Percentiles rank a stretch among this genome's conserved stretches.
These are phyloP conservation scores for Teleopsis dalmanni DNA, from an alignment of 1,140 invertebrate species.

Conservation along the genomic window DNA sequence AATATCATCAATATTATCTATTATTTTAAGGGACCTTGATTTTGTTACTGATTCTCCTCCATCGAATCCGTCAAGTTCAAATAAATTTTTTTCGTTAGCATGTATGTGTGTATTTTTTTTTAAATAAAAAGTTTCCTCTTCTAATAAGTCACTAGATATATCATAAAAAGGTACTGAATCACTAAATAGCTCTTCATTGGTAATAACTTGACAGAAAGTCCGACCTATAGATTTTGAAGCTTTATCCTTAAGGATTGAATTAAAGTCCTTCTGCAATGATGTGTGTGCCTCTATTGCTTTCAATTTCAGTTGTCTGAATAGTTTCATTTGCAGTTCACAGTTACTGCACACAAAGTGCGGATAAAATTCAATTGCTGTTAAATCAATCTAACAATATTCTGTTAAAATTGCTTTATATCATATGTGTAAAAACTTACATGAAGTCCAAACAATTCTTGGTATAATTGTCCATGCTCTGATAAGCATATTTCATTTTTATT, in stretches of 20 bases:
- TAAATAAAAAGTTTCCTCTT: background rate
- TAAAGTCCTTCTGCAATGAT: slow-evolving; percentile 3
- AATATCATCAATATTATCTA: background rate
- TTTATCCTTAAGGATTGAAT: background rate
- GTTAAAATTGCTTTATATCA: too few species aligned
- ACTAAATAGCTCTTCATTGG: background rate
- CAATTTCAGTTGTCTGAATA: slow-evolving; percentile 6
- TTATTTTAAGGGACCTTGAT: background rate
- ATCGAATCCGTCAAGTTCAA: too few species aligned
- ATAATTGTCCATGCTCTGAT: too few species aligned
- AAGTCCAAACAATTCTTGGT: too few species aligned
- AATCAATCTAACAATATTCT: slow-evolving; percentile 8
- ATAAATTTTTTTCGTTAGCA: too few species aligned
- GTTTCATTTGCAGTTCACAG: slow-evolving; percentile 14
- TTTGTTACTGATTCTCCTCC: too few species aligned
- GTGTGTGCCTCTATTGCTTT: background rate
- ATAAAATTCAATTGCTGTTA: background rate
- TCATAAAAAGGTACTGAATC: background rate
- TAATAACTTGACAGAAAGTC: background rate
- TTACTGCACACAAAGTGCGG: slow-evolving; percentile 13
- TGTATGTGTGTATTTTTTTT: too few species aligned
- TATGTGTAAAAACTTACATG: too few species aligned
- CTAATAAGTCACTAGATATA: background rate
- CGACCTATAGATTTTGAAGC: background rate
- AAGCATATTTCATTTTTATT: too few species aligned